Conservation (phyloP, 2,113 vertebrate species). For the Chamaetylas fuelleborni region DNA sequence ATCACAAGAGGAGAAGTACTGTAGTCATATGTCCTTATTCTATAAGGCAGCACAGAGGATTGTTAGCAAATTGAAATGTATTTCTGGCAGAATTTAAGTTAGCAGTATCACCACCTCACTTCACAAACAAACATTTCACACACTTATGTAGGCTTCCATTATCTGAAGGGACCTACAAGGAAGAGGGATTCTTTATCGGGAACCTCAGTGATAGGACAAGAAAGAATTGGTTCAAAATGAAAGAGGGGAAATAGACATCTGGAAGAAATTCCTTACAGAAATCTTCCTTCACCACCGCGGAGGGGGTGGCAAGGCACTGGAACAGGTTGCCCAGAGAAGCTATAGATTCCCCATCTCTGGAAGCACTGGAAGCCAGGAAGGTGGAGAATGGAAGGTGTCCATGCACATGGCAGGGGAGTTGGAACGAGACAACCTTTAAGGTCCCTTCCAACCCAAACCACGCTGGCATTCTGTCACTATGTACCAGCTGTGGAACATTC, state of each 20-base stretch:
- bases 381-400: not conserved
- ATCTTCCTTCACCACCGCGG: too few relatives aligned
- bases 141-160: rapidly evolving
- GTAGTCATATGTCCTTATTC: not conserved
- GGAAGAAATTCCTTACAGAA: not conserved
- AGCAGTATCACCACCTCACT: not conserved
- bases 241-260: not conserved
- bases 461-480: not conserved
- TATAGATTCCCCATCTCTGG: too few relatives aligned
- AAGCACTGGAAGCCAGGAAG: rapidly evolving
- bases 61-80: not conserved
- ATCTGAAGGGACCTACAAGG: not conserved
- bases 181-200: not conserved
- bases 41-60: rapidly evolving
- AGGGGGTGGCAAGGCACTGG: not conserved
- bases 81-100: not conserved
- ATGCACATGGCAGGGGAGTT: not conserved
- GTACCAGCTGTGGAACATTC: not conserved
- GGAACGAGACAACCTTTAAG: not conserved
- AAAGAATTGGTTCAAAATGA: not conserved
- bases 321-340: not conserved
- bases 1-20: not conserved
- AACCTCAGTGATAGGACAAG: not conserved
- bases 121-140: not conserved
- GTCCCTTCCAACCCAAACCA: not conserved